These are phyloP conservation scores for Agonopterix alstromeriana DNA, from an alignment of 2,888 invertebrate species.

Conservation along the genomic window DNA sequence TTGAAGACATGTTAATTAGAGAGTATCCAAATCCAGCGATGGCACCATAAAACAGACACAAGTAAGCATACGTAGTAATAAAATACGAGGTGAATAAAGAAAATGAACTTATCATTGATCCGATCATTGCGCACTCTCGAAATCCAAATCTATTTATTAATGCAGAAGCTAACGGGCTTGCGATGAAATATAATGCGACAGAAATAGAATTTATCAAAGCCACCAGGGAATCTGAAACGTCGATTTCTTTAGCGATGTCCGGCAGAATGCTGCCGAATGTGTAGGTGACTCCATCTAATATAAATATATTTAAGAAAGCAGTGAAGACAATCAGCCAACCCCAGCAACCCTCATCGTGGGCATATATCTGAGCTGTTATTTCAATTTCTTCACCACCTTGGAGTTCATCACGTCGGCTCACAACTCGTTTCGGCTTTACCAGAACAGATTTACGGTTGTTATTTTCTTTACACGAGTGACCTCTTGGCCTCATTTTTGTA, in stretches of 20 bases:
- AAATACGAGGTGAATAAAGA: constrained; percentile 50
- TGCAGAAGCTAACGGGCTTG: constrained; percentile 53
- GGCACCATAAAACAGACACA: constrained; percentile 50
- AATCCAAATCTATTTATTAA: constrained; percentile 66
- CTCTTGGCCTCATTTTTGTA: too few relatives aligned
- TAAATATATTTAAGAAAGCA: constrained; percentile 39
- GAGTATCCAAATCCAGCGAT: constrained; percentile 53
- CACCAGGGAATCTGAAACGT: constrained; percentile 33
- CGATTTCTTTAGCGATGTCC: constrained; percentile 45
- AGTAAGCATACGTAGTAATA: constrained; percentile 28
- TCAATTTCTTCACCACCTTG: constrained; percentile 60
- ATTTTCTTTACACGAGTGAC: not conserved
- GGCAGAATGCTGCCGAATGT: constrained; percentile 55
- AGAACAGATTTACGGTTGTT: not conserved
- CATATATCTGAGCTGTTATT: constrained; percentile 59
- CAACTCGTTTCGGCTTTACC: not conserved
- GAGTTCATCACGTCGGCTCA: constrained; percentile 5
- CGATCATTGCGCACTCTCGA: constrained; percentile 53
- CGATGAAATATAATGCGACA: constrained; percentile 49
- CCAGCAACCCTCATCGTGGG: constrained; percentile 62
- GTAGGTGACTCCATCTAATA: constrained; percentile 52
- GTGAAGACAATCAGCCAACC: constrained; percentile 59
- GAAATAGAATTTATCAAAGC: constrained; percentile 56
- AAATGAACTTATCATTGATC: constrained; percentile 44
- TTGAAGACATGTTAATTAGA: constrained; percentile 48